These are phyloP conservation scores for Hylaeus volcanicus DNA, from an alignment of 1,140 invertebrate genomes.

Conservation along the genomic window DNA sequence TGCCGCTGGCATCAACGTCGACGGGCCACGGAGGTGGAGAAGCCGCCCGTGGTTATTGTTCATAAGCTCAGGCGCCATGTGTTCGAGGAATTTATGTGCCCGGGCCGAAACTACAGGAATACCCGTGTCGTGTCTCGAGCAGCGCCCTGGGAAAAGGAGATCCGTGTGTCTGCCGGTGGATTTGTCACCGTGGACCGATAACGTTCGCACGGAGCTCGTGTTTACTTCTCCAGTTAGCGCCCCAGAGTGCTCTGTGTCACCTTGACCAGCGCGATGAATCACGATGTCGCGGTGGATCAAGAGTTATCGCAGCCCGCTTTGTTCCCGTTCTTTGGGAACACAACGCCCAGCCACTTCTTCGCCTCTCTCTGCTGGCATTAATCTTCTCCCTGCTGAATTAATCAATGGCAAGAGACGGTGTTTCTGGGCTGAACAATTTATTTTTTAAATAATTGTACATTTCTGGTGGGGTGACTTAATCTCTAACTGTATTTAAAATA, in stretches of 20 bases:
- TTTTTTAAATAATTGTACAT: too few species aligned
- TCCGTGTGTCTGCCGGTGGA: slow-evolving; percentile 20
- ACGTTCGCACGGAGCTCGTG: slow-evolving; percentile 32
- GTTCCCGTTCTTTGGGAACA: background rate
- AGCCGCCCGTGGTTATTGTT: slow-evolving; percentile 68
- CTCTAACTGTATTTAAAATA: too few species aligned
- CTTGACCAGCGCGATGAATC: slow-evolving; percentile 32
- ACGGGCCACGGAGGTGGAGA: slow-evolving; percentile 40
- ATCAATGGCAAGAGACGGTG: too few species aligned
- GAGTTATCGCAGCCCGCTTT: slow-evolving; percentile 4
- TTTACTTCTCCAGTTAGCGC: slow-evolving; percentile 39
- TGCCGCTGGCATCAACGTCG: slow-evolving; percentile 48
- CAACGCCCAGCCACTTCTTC: background rate
- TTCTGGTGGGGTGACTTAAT: too few species aligned
- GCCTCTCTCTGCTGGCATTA: too few species aligned
- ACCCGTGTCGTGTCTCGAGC: slow-evolving; percentile 28
- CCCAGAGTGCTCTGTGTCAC: background rate
- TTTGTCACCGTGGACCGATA: slow-evolving; percentile 47
- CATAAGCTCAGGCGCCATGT: slow-evolving; percentile 71
- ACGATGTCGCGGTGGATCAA: slow-evolving; percentile 21
- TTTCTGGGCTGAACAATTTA: too few species aligned
- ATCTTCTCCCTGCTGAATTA: too few species aligned
- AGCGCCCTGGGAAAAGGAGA: slow-evolving; percentile 14
- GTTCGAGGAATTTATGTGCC: slow-evolving; percentile 70
- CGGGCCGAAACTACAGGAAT: slow-evolving; percentile 60